Evolutionary conservation across 2,888 invertebrate genomes (phyloP).

Genomic region (Cryptus armator): DNA sequence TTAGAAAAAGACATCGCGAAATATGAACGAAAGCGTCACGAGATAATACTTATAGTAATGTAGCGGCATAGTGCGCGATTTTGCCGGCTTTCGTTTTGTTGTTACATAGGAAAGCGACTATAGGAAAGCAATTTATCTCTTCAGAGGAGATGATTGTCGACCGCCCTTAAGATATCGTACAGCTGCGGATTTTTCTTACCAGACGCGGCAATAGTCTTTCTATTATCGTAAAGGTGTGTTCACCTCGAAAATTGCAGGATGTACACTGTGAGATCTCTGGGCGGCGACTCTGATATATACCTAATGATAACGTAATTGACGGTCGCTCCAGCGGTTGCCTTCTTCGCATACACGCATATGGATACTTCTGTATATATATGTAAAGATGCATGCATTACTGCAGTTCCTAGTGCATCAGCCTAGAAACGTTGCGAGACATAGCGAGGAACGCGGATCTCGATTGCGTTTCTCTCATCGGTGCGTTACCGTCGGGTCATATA

Average conservation of each 20-base stretch:
- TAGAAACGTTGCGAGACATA: conserved; percentile 61
- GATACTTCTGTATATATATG: not conserved
- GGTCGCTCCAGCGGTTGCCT: conserved; percentile 31
- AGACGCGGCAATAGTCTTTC: not conserved
- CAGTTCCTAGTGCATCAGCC: conserved; percentile 55
- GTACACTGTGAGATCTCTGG: conserved; percentile 21
- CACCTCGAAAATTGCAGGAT: conserved; percentile 50
- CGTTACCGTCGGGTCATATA: conserved; percentile 46
- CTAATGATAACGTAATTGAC: conserved; percentile 56
- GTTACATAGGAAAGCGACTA: not conserved
- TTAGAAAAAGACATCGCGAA: too few species aligned
- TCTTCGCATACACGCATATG: conserved; percentile 1
- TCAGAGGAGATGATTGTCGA: not conserved
- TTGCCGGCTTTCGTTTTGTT: not conserved
- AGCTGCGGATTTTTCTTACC: not conserved
- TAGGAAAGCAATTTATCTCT: not conserved
- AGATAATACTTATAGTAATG: too few species aligned
- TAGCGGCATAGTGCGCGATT: not conserved
- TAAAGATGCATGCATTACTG: not conserved
- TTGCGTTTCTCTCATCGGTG: conserved; percentile 39
- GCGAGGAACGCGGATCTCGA: conserved; percentile 61
- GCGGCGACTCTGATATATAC: conserved; percentile 14
- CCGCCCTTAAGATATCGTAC: conserved; percentile 1
- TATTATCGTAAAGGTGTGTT: conserved; percentile 28
- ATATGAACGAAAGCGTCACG: too few species aligned